Conservation (phyloP, 2,113 vertebrate genomes). For the Salvelinus fontinalis region DNA sequence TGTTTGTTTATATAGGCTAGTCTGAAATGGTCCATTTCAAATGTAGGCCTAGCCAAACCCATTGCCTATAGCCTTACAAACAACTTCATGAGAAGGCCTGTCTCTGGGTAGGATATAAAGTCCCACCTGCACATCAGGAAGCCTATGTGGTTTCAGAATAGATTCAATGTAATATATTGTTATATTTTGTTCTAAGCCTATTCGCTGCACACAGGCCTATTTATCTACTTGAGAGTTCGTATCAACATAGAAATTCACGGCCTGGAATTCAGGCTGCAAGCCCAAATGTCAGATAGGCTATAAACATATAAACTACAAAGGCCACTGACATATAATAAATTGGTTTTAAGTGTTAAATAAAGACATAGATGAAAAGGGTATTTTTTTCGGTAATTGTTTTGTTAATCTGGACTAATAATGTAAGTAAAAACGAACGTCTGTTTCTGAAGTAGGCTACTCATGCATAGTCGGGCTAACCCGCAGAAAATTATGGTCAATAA, state of each 20-base stretch:
- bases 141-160: too few species aligned
- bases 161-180: too few species aligned
- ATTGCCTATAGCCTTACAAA: background rate
- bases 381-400: background rate
- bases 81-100: too few species aligned
- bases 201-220: background rate
- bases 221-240: too few species aligned
- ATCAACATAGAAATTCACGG: too few species aligned
- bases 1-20: background rate
- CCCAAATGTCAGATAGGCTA: background rate
- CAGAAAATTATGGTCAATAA: constrained; percentile 57
- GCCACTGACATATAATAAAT: background rate
- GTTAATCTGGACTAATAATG: constrained; percentile 24
- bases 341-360: background rate
- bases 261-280: background rate
- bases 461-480: constrained; percentile 34
- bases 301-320: background rate
- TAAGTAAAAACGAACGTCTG: constrained; percentile 2
- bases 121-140: too few species aligned
- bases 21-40: background rate
- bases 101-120: too few species aligned
- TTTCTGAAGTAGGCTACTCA: constrained; percentile 24
- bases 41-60: background rate
- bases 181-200: background rate
- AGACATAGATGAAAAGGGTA: background rate